Base-by-base conservation (phyloP, 2,888 invertebrate genomes). In the Leptinotarsa juncta region DNA sequence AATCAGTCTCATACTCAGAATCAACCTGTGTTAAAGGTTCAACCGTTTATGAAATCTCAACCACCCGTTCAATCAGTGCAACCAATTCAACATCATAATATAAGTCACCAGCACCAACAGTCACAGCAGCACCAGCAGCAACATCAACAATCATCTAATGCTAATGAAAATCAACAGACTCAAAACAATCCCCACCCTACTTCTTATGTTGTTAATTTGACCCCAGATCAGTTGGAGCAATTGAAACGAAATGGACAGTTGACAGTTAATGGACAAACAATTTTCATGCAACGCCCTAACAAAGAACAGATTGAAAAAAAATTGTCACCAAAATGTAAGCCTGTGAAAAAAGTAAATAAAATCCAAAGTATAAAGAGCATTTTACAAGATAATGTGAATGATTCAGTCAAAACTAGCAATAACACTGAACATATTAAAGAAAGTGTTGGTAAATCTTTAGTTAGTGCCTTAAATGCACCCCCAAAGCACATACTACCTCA, bases 251-350 rank as follows among this genome's bases (percentile, higher is more conserved):
- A 88, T 71, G 88, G 88, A 16, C 88, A 88, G 76, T 78, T 88
- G 62, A 88, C 88, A 1, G 87, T 88, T 1, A 88, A 88, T 73
- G 88, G 88, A 14, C 88, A 88, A 77, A 88, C 88, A 2, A 88
- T 88, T 18, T 88, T 87, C 72, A 88, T 88, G 88, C 88, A 88
- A 76, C 81, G 88, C 48, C 84, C 86, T 20, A 86, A 84, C 76
- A 83, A 82, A 65, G 79, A 82, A 23, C 81, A 82, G 32, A 80
- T 78, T 68, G 82, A 82, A 67, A 86, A 85, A 78, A 87, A 87
- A 78, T 75, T 86, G 50, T 86, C 87, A 23, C 88, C 88, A 4
- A 88, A 88, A 78, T 84, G 84, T 50, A 87, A 87, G 74, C 84
- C 86, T 15, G 82, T 85, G n/a, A 88, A 87, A 75, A 87, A 88